Conservation (phyloP, 1,140 invertebrate genomes). For the Augochlora pura region DNA sequence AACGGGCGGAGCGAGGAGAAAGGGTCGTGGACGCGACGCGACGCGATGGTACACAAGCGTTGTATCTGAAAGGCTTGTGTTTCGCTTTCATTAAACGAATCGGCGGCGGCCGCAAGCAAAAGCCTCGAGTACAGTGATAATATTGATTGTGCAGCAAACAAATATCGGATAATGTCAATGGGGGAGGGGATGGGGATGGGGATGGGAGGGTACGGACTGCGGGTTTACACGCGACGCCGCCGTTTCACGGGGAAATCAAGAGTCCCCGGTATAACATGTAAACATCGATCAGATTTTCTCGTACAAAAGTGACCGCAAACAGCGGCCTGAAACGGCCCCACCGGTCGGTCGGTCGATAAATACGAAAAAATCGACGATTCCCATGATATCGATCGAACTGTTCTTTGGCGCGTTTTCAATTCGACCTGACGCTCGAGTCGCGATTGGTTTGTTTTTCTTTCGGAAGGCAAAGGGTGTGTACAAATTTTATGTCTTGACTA, state of each 20-base stretch:
- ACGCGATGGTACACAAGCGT: neutral
- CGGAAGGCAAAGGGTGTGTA: too few relatives aligned
- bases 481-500: too few relatives aligned
- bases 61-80: constrained; percentile 12
- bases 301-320: constrained; percentile 1
- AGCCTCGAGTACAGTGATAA: constrained; percentile 48
- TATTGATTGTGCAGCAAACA: constrained; percentile 49
- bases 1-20: neutral
- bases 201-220: too few relatives aligned
- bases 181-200: neutral
- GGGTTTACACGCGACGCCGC: neutral
- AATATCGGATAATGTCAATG: constrained; percentile 44
- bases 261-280: neutral
- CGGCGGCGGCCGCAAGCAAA: neutral
- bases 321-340: neutral
- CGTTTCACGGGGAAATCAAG: constrained; percentile 20
- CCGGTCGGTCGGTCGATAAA: neutral
- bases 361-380: too few relatives aligned
- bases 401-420: too few relatives aligned
- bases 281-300: constrained; percentile 15
- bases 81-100: constrained; percentile 26
- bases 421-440: too few relatives aligned
- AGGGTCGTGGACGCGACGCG: too few relatives aligned
- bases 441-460: too few relatives aligned
- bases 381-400: too few relatives aligned